A percentile compares a stretch with the other conserved stretches of the same genome.
These are phyloP conservation scores for Ceratosolen fusciceps DNA, from an alignment of 1,140 invertebrate genomes.

Conservation along the genomic window DNA sequence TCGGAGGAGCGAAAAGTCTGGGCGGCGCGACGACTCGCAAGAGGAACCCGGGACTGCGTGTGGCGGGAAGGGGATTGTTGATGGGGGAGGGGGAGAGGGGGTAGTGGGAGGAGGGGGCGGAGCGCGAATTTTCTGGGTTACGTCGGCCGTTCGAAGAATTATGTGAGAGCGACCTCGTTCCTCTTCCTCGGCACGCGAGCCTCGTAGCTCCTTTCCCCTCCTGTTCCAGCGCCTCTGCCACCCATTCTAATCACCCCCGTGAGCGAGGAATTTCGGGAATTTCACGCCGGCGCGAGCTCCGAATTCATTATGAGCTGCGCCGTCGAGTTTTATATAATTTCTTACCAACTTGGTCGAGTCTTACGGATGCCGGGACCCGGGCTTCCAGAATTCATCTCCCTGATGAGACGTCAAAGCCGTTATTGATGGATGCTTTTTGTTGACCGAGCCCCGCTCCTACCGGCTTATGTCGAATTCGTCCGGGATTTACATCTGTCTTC, in stretches of 20 bases:
- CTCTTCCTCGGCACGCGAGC: not conserved
- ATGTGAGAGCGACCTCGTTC: conserved; percentile 17
- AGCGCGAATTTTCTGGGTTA: conserved; percentile 50
- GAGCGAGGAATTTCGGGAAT: conserved; percentile 28
- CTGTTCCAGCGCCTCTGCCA: no score
- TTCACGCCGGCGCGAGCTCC: conserved; percentile 22
- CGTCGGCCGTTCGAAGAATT: conserved; percentile 25
- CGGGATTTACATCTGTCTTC: not conserved
- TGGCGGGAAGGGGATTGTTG: not conserved
- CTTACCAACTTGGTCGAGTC: not conserved
- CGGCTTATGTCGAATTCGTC: not conserved
- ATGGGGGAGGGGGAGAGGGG: not conserved
- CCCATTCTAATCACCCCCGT: conserved; percentile 23
- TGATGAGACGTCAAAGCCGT: not conserved
- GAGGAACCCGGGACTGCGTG: not conserved
- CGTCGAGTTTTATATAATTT: conserved; percentile 20
- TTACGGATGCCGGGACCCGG: not conserved
- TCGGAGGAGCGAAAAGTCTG: conserved; percentile 53
- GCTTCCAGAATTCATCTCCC: not conserved
- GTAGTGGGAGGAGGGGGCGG: not conserved
- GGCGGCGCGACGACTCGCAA: not conserved
- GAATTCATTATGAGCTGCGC: conserved; percentile 16
- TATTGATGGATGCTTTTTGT: not conserved
- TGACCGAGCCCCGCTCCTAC: not conserved
- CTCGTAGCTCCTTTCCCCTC: no score